phyloP scores from a whole-genome alignment of 30 jellyfish, hydroid and myxozoan species.

The Aurelia aurita region DNA sequence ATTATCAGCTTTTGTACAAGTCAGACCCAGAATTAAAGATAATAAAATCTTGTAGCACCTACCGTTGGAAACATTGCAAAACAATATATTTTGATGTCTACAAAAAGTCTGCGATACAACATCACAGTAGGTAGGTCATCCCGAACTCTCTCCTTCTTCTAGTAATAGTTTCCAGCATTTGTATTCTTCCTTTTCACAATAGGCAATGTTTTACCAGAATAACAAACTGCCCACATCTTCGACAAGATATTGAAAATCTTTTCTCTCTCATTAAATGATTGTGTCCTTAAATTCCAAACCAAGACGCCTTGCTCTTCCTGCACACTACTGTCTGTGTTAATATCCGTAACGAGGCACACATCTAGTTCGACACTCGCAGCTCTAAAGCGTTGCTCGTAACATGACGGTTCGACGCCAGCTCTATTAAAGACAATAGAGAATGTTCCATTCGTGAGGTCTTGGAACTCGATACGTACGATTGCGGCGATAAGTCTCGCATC shows the following conservation, averaged over 20 bases:
- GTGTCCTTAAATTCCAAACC: conserved; percentile 69
- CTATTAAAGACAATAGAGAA: conserved; percentile 75
- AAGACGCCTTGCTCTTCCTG: conserved; percentile 74
- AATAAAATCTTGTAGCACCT: no score
- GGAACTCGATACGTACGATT: conserved; percentile 76
- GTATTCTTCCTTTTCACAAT: conserved; percentile 57
- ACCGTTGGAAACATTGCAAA: no score
- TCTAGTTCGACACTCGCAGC: conserved; percentile 78
- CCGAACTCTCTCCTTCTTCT: no score
- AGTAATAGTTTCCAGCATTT: no score
- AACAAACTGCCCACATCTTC: conserved; percentile 81
- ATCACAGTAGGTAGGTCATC: no score
- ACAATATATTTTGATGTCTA: no score
- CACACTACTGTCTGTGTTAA: conserved; percentile 52
- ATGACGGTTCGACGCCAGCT: conserved; percentile 81
- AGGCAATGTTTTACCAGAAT: conserved; percentile 73
- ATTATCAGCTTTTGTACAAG: no score
- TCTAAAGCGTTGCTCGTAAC: conserved; percentile 72
- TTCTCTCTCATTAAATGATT: conserved; percentile 87
- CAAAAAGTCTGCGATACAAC: no score
- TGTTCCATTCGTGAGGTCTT: conserved; percentile 76
- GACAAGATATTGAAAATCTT: conserved; percentile 71
- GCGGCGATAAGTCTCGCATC: conserved; percentile 75
- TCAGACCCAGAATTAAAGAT: no score
- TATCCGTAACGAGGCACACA: conserved; percentile 82